Evolutionary conservation across 2,888 invertebrate species (phyloP), one percentile per base, ranked within the genome.

Genomic region (Drosophila paranaensis): DNA sequence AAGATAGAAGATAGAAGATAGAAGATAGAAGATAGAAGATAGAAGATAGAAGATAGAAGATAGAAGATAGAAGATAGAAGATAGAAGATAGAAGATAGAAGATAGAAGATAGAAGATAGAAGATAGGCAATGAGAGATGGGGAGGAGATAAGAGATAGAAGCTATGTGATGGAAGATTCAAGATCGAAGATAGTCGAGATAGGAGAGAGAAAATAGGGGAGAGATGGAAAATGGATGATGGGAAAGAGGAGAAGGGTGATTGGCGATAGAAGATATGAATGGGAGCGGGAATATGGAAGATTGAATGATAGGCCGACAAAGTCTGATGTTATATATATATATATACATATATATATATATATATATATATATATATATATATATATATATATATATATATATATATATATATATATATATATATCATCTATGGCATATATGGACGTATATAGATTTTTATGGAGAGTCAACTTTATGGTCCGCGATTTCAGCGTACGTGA

Each of bases 401-500:
- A n/a, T n/a, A n/a, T n/a, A n/a, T n/a, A n/a, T n/a, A n/a, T n/a
- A n/a, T n/a, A n/a, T n/a, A n/a, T n/a, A n/a, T n/a, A n/a, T n/a
- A n/a, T n/a, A n/a, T n/a, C n/a, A n/a, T n/a, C n/a, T n/a, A n/a
- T n/a, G n/a, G n/a, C 16, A 20, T 50, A 13, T 50, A 6, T 20
- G 13, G 30, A 11, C 0, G 2, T 53, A 37, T 54, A 54, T 40
- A 42, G 30, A 20, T 11, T 50, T 33, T 50, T 33, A 20, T 25
- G 37, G 25, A 53, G 25, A n/a, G 37, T 25, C 53, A n/a, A 13
- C 37, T 39, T 39, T 14, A 53, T 53, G 35, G 53, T 10, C 33
- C 35, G 14, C 35, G 27, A 30, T 37, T 27, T 58, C 51, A 64
- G 74, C 37, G 39, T 71, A 79, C 69, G 71, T 85, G 82, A 74